These are phyloP conservation scores for Listronotus bonariensis DNA, from an alignment of 1,140 invertebrate species.

Conservation along the genomic window DNA sequence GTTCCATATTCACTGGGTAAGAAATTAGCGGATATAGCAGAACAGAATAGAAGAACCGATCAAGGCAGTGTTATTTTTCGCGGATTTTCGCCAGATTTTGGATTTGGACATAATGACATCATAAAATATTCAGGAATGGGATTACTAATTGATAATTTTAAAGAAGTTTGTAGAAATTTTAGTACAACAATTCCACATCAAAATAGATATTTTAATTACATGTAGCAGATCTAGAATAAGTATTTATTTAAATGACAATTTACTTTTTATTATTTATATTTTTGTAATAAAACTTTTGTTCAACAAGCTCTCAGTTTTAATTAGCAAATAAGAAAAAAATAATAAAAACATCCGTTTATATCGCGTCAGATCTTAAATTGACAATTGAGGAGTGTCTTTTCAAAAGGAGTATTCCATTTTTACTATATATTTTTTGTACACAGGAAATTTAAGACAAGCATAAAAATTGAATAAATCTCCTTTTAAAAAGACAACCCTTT, in stretches of 20 bases:
- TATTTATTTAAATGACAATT: constrained; percentile 13
- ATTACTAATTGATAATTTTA: constrained; percentile 15
- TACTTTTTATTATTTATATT: background rate
- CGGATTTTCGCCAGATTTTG: constrained; percentile 34
- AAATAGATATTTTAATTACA: background rate
- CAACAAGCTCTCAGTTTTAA: no score
- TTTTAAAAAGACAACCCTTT: no score
- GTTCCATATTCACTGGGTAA: constrained; percentile 76
- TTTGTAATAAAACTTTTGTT: no score
- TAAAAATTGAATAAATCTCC: no score
- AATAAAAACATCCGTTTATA: no score
- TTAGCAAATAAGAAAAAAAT: no score
- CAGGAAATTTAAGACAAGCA: no score
- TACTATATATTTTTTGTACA: no score
- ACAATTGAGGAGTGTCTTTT: no score
- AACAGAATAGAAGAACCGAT: constrained; percentile 17
- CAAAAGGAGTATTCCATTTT: no score
- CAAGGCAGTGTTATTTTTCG: constrained; percentile 43
- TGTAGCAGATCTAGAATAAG: background rate
- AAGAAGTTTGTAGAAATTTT: constrained; percentile 17
- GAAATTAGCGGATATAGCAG: constrained; percentile 55
- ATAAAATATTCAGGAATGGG: constrained; percentile 13
- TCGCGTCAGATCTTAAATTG: no score
- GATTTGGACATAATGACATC: constrained; percentile 39
- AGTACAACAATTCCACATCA: background rate